These are phyloP conservation scores for Struthidea cinerea DNA, from an alignment of 2,113 vertebrate genomes.

Conservation along the genomic window DNA sequence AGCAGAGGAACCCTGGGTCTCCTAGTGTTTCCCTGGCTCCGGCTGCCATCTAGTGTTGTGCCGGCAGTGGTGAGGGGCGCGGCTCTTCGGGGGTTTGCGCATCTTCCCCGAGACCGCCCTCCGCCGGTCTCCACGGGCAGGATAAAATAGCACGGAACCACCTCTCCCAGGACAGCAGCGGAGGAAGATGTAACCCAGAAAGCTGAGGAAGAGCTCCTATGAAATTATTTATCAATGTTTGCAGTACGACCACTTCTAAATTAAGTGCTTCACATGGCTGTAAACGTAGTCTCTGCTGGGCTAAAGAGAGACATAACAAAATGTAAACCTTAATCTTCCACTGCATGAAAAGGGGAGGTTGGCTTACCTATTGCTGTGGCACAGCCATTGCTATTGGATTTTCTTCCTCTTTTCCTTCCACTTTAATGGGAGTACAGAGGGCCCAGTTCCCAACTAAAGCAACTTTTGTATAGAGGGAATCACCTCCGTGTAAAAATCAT, in stretches of 20 bases:
- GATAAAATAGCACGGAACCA: fast-evolving
- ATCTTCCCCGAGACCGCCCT: too few relatives aligned
- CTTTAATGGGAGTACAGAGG: neutral
- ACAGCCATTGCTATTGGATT: neutral
- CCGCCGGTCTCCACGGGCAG: fast-evolving
- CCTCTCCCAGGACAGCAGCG: neutral
- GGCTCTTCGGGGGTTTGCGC: fast-evolving
- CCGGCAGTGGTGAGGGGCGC: neutral
- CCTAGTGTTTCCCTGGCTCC: neutral
- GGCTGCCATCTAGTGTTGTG: constrained; percentile 36
- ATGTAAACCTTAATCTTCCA: neutral
- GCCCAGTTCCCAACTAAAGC: neutral
- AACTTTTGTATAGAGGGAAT: neutral
- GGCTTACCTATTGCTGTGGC: neutral
- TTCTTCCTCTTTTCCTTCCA: neutral
- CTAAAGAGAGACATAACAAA: neutral
- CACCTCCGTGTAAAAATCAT: neutral
- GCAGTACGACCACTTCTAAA: neutral
- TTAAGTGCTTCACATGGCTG: neutral
- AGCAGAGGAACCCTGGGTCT: fast-evolving
- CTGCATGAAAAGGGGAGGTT: too few relatives aligned
- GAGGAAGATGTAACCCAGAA: neutral
- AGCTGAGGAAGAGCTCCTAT: neutral
- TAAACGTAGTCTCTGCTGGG: neutral
- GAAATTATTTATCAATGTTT: neutral